These are phyloP conservation scores for Tenualosa thibaudeaui DNA, from an alignment of 2,797 vertebrate genomes.

Conservation along the genomic window DNA sequence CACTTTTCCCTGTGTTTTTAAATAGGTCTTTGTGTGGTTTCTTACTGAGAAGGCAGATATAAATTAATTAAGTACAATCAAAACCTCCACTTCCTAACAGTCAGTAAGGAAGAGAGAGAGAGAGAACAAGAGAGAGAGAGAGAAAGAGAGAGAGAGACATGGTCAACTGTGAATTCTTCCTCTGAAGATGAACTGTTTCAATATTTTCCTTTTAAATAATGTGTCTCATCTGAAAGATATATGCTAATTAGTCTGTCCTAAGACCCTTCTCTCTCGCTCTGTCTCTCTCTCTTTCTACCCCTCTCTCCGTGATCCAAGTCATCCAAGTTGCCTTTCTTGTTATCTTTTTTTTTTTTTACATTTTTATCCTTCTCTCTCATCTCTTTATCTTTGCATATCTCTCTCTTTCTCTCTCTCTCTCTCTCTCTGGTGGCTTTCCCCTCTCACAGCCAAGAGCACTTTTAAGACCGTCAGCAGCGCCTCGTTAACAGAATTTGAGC, in stretches of 20 bases:
- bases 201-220: slow-evolving; percentile 20
- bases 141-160: not conserved
- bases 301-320: not conserved
- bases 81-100: not conserved
- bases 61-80: slow-evolving; percentile 11
- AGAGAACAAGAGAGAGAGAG: not conserved
- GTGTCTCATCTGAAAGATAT: not conserved
- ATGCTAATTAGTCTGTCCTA: slow-evolving; percentile 17
- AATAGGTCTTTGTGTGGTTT: not conserved
- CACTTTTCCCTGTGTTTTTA: not conserved
- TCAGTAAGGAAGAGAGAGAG: not conserved
- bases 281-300: not conserved
- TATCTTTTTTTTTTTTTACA: not conserved
- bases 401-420: not conserved
- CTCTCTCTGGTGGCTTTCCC: slow-evolving; percentile 53
- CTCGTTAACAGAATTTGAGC: slow-evolving; percentile 75
- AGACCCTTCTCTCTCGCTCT: not conserved
- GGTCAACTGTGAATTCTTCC: not conserved
- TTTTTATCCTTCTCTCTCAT: not conserved
- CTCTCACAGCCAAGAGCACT: slow-evolving; percentile 77
- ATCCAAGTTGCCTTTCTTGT: not conserved
- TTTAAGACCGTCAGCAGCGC: slow-evolving; percentile 84
- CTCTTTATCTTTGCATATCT: not conserved
- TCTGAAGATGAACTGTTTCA: slow-evolving; percentile 6
- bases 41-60: not conserved